phyloP scores from a whole-genome alignment of 1,140 invertebrate species.

The Bombyx mandarina region DNA sequence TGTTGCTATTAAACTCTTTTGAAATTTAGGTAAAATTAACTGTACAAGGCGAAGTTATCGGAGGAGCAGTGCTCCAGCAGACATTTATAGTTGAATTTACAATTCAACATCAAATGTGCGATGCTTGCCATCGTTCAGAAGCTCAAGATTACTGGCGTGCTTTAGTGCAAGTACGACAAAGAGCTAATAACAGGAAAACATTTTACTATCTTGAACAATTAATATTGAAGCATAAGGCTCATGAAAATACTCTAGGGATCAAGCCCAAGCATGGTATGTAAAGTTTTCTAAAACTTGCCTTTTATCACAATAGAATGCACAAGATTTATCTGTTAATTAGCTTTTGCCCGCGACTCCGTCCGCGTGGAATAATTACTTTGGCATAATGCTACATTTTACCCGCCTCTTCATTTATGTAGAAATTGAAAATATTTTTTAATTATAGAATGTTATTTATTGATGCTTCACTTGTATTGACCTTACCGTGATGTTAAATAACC shows the following conservation, averaged over 20 bases:
- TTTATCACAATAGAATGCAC: too few relatives aligned
- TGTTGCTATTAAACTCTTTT: background rate
- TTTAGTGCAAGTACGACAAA: conserved; percentile 87
- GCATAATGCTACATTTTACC: too few relatives aligned
- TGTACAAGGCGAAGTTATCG: conserved; percentile 94
- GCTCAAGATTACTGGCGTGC: conserved; percentile 99
- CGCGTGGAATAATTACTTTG: too few relatives aligned
- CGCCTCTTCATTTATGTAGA: too few relatives aligned
- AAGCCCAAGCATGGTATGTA: conserved; percentile 89
- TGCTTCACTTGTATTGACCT: too few relatives aligned
- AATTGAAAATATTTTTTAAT: too few relatives aligned
- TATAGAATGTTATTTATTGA: too few relatives aligned
- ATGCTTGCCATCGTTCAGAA: conserved; percentile 96
- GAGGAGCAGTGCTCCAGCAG: conserved; percentile 88
- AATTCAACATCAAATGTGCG: conserved; percentile 95
- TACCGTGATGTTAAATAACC: too few relatives aligned
- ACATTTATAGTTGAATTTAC: conserved; percentile 95
- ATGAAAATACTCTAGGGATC: conserved; percentile 92
- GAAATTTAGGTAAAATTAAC: conserved; percentile 87
- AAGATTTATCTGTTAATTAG: too few relatives aligned
- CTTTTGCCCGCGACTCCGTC: too few relatives aligned
- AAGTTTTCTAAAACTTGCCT: background rate
- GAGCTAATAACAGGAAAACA: conserved; percentile 96
- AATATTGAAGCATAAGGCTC: conserved; percentile 95
- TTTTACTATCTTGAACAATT: conserved; percentile 98